These are phyloP conservation scores for Formica aserva DNA, from an alignment of 2,888 invertebrate genomes.

Conservation along the genomic window DNA sequence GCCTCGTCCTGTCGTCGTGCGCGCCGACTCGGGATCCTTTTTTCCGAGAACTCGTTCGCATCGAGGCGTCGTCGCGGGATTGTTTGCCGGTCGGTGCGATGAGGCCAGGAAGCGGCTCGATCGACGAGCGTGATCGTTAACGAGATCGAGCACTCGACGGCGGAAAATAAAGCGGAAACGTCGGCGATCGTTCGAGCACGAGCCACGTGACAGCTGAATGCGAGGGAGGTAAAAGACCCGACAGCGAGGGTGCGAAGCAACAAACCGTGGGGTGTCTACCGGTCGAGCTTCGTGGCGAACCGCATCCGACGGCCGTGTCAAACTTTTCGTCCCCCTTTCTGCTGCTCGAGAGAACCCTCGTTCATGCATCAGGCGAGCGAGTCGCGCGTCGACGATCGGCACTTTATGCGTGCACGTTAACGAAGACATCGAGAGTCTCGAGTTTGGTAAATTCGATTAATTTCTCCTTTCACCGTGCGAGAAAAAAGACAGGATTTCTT, in stretches of 20 bases:
- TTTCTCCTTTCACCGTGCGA: not conserved
- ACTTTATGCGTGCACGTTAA: conserved; percentile 10
- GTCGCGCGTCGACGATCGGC: conserved; percentile 3
- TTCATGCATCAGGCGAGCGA: conserved; percentile 29
- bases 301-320: conserved; percentile 81
- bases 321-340: conserved; percentile 62
- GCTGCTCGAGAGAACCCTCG: conserved; percentile 17
- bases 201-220: conserved; percentile 77
- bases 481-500: not conserved
- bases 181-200: conserved; percentile 59
- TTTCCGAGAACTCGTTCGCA: conserved; percentile 73
- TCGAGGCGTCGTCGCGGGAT: conserved; percentile 37
- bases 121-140: conserved; percentile 46
- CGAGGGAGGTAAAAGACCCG: conserved; percentile 74
- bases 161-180: conserved; percentile 46
- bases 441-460: not conserved
- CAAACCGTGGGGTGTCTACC: conserved; percentile 78
- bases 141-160: conserved; percentile 48
- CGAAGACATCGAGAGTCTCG: conserved; percentile 28
- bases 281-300: conserved; percentile 79
- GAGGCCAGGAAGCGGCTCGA: conserved; percentile 33
- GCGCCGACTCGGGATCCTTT: conserved; percentile 34
- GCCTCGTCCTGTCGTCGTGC: conserved; percentile 37
- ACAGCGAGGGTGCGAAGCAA: conserved; percentile 83
- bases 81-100: conserved; percentile 38